These are phyloP conservation scores for Cettia cetti DNA, from an alignment of 2,113 vertebrate species.

Conservation along the genomic window DNA sequence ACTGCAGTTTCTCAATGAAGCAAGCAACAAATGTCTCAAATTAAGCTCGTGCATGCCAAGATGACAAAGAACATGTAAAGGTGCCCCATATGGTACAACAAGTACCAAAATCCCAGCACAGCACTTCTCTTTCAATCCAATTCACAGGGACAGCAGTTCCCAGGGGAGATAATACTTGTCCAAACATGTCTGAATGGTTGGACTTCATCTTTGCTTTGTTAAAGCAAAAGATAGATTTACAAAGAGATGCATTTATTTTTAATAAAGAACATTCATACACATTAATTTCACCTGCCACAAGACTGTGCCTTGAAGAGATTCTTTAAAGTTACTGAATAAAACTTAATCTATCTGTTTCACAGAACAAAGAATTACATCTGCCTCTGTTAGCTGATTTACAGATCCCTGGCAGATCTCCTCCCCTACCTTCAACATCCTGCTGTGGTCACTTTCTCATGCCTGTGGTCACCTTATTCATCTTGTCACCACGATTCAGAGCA, in stretches of 20 bases:
- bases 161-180: not conserved
- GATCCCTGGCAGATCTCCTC: not conserved
- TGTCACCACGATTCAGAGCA: not conserved
- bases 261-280: not conserved
- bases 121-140: not conserved
- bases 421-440: not conserved
- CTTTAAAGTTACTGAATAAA: not conserved
- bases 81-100: not conserved
- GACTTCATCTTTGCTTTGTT: not conserved
- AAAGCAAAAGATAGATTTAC: not conserved
- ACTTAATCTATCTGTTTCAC: not conserved
- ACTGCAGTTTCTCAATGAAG: not conserved
- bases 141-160: not conserved
- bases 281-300: not conserved
- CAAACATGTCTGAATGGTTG: not conserved
- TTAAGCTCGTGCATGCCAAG: not conserved
- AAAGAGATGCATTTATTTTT: conserved; percentile 11
- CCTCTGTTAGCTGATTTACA: not conserved
- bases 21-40: not conserved
- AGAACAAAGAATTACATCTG: not conserved
- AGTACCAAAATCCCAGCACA: not conserved
- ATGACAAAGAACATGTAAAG: not conserved
- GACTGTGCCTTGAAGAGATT: not conserved
- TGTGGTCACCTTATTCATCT: not conserved
- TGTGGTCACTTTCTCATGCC: not conserved